phyloP scores from a whole-genome alignment of 2,888 invertebrate genomes.

The Lasioglossum leucozonium region DNA sequence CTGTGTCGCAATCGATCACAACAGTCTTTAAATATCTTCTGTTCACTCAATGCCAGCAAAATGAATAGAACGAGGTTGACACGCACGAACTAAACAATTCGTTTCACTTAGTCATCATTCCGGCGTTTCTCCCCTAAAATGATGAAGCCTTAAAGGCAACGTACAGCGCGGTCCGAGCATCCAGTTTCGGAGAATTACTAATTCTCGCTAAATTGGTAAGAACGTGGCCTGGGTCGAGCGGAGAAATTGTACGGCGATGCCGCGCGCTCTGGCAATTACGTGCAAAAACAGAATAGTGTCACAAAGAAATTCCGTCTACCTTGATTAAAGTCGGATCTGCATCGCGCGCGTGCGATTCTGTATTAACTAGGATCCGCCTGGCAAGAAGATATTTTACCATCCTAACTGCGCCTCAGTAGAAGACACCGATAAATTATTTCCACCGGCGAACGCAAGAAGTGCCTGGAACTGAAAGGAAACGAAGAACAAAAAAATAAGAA shows the following conservation, averaged over 20 bases:
- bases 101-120: neutral
- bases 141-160: neutral
- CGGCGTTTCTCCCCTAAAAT: neutral
- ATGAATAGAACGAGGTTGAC: neutral
- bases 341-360: constrained; percentile 1
- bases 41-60: neutral
- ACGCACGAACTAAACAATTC: neutral
- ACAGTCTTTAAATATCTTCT: neutral
- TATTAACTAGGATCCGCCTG: neutral
- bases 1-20: neutral
- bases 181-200: neutral
- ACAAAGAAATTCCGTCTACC: constrained; percentile 1
- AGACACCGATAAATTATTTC: constrained; percentile 9
- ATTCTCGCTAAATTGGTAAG: neutral
- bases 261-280: neutral
- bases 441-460: neutral
- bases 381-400: constrained; percentile 2
- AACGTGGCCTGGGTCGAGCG: neutral
- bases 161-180: neutral
- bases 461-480: neutral
- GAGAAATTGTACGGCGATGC: neutral
- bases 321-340: constrained; percentile 5
- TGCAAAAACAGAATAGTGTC: neutral
- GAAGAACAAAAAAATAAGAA: neutral
- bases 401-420: neutral